phyloP scores from a whole-genome alignment of 2,888 invertebrate species.

The Heliconius erato region DNA sequence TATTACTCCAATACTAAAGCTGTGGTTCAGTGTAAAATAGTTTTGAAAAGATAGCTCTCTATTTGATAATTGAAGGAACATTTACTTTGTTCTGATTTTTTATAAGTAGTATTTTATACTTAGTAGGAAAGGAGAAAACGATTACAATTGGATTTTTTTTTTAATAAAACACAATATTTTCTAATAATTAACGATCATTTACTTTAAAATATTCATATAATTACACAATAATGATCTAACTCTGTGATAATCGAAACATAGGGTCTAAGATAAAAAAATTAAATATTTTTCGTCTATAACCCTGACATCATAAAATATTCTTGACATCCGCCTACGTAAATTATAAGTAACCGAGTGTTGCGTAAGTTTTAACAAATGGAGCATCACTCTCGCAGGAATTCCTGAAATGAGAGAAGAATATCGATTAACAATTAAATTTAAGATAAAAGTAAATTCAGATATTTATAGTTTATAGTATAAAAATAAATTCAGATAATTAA shows the following conservation, averaged over 20 bases:
- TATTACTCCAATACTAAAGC: no score
- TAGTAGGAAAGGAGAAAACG: not conserved
- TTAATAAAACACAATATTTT: slow-evolving; percentile 72
- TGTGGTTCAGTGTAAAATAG: not conserved
- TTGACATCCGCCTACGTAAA: slow-evolving; percentile 82
- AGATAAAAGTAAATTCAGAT: not conserved
- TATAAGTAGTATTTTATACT: not conserved
- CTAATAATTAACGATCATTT: slow-evolving; percentile 86
- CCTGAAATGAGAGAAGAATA: slow-evolving; percentile 86
- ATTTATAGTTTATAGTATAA: no score
- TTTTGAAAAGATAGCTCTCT: no score
- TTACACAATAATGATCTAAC: slow-evolving; percentile 78
- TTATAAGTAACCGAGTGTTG: slow-evolving; percentile 97
- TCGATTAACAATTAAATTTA: slow-evolving; percentile 10
- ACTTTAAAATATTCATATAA: slow-evolving; percentile 85
- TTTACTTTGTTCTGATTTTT: not conserved
- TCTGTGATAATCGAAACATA: slow-evolving; percentile 77
- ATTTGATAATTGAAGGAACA: no score
- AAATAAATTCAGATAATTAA: no score
- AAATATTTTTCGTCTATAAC: slow-evolving; percentile 73
- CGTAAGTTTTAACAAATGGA: slow-evolving; percentile 97
- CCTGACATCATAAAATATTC: slow-evolving; percentile 77
- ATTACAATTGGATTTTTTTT: not conserved
- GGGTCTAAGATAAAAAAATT: slow-evolving; percentile 80
- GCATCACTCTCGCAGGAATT: slow-evolving; percentile 94